A percentile compares a stretch with the other conserved stretches of the same genome.
Conservation (phyloP, 2,797 vertebrate species). For the Buphagus erythrorhynchus region DNA sequence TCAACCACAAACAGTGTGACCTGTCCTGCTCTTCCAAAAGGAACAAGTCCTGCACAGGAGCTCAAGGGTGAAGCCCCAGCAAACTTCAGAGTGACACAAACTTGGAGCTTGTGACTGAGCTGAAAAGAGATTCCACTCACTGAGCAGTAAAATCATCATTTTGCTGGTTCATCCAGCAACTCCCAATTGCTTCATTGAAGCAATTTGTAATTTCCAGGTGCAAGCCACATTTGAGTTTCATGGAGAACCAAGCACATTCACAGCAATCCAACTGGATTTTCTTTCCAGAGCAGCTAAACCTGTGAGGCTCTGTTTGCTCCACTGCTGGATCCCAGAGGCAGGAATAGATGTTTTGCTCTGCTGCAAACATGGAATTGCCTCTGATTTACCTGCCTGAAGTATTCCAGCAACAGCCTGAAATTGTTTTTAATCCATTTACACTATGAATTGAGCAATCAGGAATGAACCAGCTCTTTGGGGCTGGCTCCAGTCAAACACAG, state of each 20-base stretch:
- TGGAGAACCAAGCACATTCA: neutral
- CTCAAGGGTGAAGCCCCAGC: neutral
- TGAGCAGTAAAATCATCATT: neutral
- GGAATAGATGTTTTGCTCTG: fast-evolving
- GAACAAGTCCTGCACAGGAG: neutral
- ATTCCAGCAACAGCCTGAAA: neutral
- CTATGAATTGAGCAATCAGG: neutral
- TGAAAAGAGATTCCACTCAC: neutral
- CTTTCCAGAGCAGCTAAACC: neutral
- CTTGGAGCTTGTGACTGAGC: neutral
- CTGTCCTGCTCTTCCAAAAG: neutral
- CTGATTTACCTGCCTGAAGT: neutral
- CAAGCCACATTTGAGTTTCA: neutral
- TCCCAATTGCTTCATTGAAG: neutral
- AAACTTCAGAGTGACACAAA: neutral
- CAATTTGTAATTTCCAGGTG: neutral
- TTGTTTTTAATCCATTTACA: neutral
- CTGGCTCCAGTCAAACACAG: neutral
- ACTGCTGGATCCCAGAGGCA: neutral
- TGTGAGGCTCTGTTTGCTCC: neutral
- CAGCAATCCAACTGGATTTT: neutral
- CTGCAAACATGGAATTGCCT: neutral
- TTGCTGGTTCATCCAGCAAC: neutral
- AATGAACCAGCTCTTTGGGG: neutral
- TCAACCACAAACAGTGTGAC: neutral